Base-by-base conservation (phyloP, 2,113 vertebrate species). In the Synchiropus splendidus region DNA sequence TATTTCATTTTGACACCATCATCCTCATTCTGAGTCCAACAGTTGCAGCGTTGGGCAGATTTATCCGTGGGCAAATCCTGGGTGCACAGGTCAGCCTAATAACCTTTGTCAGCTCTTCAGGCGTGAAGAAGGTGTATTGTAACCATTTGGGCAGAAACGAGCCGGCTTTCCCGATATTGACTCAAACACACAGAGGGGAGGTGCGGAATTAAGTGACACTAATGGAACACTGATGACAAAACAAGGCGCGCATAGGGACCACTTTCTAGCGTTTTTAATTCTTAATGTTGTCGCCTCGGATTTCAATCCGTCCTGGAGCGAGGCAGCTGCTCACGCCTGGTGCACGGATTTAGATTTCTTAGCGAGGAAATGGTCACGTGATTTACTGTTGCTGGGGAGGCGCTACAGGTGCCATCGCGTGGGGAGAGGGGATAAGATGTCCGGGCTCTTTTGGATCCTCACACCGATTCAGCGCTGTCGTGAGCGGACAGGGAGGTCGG, bases 171-270 rank as follows among this genome's bases (percentile, higher is more conserved):
- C 86, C 83, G 83, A 80, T 86, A 81, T 75, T 76, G 73, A 74
- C 76, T 82, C 74, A 68, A 70, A 77, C 66, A 51, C 55, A 42
- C 63, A 4, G 50, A 64, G 60, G 52, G 67, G 48, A 67, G 60
- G 54, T 54, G 61, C 12, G 55, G 78, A 77, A 79, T 81, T 82
- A 87, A 84, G 71, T 86, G 86, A 87, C 86, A 85, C 84, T 85
- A 88, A 88, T 87, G 80, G 85, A 81, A 58, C 78, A 80, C 46
- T 79, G 79, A 87, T 85, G 86, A 87, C 82, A 83, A 83, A 83
- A 81, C 74, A 80, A 81, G 74, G 73, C 50, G 82, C 72, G 81
- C 74, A 50, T 54, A 18, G 75, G 84, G 86, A 84, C 80, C 80
- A 80, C 78, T 78, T 85, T 80, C 72, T 73, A 40, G 51, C 74